A percentile compares a stretch with the other conserved stretches of the same genome.
Evolutionary conservation across 2,888 invertebrate genomes (phyloP).

Genomic region (Fissipunctia ypsillon): DNA sequence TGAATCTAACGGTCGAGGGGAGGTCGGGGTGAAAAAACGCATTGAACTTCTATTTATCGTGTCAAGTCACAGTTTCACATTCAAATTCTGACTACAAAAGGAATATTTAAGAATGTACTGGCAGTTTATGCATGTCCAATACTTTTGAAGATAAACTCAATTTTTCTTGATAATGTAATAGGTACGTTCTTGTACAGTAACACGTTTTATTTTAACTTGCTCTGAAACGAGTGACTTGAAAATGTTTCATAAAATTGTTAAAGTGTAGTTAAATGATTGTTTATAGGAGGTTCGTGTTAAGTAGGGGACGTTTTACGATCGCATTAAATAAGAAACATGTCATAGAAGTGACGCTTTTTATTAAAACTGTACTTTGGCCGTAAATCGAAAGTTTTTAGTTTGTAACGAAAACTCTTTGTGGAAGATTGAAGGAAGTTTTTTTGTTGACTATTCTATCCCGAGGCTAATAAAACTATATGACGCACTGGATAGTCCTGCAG

Average conservation of each 20-base stretch:
- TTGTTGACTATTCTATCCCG: not conserved
- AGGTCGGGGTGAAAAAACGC: conserved; percentile 57
- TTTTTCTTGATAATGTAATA: conserved; percentile 33
- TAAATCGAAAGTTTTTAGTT: not conserved
- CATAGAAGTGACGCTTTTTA: conserved; percentile 10
- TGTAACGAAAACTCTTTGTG: not conserved
- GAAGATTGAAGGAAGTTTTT: not conserved
- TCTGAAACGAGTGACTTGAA: not conserved
- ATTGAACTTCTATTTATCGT: conserved; percentile 57
- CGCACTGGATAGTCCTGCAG: too few species aligned
- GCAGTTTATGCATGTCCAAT: conserved; percentile 30
- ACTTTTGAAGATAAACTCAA: conserved; percentile 44
- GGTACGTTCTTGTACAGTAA: not conserved
- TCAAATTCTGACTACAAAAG: conserved; percentile 55
- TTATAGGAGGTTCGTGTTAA: conserved; percentile 34
- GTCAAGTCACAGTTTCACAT: conserved; percentile 43
- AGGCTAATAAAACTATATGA: too few species aligned
- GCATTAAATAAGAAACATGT: conserved; percentile 18
- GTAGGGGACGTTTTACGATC: conserved; percentile 31
- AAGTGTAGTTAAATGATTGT: conserved; percentile 42
- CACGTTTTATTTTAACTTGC: conserved; percentile 23
- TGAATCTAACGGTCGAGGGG: conserved; percentile 31
- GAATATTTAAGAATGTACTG: conserved; percentile 40
- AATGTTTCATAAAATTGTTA: conserved; percentile 23
- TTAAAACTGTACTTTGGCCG: conserved; percentile 11